Evolutionary conservation across 2,113 vertebrate genomes (phyloP).

Genomic region (Coptodon rendalli): DNA sequence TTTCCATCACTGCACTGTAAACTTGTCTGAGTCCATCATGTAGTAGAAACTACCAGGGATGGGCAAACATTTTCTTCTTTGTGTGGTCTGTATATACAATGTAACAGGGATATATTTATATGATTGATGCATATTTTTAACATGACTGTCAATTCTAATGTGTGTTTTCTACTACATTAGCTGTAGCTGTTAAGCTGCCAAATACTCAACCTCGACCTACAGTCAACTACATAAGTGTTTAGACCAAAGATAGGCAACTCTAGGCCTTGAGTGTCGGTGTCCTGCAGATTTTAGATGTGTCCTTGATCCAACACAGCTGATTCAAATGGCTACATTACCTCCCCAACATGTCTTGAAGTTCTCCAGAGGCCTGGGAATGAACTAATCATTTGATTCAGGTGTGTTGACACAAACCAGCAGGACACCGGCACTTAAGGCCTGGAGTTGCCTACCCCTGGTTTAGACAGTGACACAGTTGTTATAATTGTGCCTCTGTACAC

Average conservation of each 20-base stretch:
- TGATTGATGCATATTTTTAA: background rate
- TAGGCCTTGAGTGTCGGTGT: accelerated
- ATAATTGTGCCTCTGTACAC: background rate
- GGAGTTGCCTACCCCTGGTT: background rate
- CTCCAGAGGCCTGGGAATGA: accelerated
- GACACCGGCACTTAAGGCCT: background rate
- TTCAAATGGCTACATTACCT: accelerated
- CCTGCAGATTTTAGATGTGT: background rate
- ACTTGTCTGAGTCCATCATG: background rate
- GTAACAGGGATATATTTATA: background rate
- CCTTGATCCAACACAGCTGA: background rate
- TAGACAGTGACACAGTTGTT: background rate
- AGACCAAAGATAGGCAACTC: background rate
- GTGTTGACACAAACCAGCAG: accelerated
- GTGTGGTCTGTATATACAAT: accelerated
- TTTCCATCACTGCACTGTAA: background rate
- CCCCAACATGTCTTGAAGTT: accelerated
- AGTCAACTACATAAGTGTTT: background rate
- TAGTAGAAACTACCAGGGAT: background rate
- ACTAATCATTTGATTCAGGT: background rate
- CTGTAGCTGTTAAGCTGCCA: background rate
- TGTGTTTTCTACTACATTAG: background rate
- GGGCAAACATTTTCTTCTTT: background rate
- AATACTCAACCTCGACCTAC: background rate
- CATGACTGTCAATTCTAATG: background rate